These are phyloP conservation scores for Tympanoctomys barrerae DNA, from an alignment of 2,797 vertebrate species.

Conservation along the genomic window DNA sequence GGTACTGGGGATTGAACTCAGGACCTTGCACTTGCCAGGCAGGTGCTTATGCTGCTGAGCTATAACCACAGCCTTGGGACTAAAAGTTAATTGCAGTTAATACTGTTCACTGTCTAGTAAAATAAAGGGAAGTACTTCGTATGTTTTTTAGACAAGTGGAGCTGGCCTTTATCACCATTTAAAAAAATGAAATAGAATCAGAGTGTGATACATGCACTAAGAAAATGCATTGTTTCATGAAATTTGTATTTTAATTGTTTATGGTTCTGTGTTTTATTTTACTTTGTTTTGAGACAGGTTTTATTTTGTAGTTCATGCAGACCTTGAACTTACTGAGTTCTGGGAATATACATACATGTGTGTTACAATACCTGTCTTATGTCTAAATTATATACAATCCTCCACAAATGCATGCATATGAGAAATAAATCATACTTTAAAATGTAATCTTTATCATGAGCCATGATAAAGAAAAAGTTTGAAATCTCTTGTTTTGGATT, in stretches of 20 bases:
- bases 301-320: background rate
- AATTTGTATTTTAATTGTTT: background rate
- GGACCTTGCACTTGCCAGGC: too few species aligned
- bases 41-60: too few species aligned
- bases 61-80: too few species aligned
- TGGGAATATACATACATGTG: background rate
- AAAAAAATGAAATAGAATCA: constrained; percentile 36
- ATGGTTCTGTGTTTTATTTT: background rate
- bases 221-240: constrained; percentile 38
- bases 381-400: background rate
- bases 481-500: background rate
- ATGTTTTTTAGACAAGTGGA: constrained; percentile 11
- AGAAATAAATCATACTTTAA: constrained; percentile 52
- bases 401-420: background rate
- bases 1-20: too few species aligned
- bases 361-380: background rate
- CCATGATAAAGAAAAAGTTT: constrained; percentile 27
- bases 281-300: background rate
- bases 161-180: background rate
- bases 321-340: background rate
- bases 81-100: constrained; percentile 46
- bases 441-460: constrained; percentile 1
- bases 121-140: background rate
- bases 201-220: background rate
- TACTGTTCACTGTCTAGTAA: constrained; percentile 33